Percentiles rank a stretch among this genome's conserved stretches.
Conservation (phyloP, 2,797 vertebrate genomes). For the Erpetoichthys calabaricus region DNA sequence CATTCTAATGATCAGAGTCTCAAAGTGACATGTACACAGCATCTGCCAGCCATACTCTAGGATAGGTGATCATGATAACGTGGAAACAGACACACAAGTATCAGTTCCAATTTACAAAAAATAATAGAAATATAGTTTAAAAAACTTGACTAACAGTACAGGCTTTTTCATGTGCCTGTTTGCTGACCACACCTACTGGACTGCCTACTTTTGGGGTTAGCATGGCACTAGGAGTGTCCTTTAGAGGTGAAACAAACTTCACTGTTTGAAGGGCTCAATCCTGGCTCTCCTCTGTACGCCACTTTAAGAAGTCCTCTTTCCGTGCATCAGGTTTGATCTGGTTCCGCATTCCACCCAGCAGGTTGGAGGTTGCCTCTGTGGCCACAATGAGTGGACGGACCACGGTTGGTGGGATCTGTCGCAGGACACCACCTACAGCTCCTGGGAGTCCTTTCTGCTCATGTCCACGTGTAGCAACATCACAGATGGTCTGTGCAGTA, state of each 20-base stretch:
- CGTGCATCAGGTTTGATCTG: constrained; percentile 83
- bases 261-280: constrained; percentile 40
- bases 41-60: no score
- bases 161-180: no score
- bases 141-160: no score
- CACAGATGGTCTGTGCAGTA: constrained; percentile 78
- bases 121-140: no score
- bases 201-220: no score
- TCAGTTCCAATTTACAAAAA: no score
- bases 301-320: constrained; percentile 81
- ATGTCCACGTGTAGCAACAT: constrained; percentile 74
- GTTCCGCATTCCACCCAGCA: constrained; percentile 83
- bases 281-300: constrained; percentile 70
- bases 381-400: constrained; percentile 81
- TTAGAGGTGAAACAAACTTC: not conserved
- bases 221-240: not conserved
- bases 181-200: no score
- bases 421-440: constrained; percentile 76
- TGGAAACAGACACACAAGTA: no score
- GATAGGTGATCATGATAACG: no score
- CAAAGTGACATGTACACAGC: no score
- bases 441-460: constrained; percentile 83
- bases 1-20: no score
- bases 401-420: constrained; percentile 83
- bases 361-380: constrained; percentile 77